Evolutionary conservation across 2,888 invertebrate species (phyloP).

Genomic region (Glaucopsyche alexis): DNA sequence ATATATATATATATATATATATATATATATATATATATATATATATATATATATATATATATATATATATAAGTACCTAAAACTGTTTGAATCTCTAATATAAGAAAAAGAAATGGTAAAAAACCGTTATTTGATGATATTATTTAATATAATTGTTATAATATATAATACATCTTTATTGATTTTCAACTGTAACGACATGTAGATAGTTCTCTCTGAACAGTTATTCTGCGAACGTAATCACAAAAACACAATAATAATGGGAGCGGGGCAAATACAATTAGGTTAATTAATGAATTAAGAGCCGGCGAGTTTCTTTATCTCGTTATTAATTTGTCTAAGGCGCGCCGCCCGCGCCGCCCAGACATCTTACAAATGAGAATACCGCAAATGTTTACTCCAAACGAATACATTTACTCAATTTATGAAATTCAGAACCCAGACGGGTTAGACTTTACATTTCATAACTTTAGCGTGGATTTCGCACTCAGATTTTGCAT

Average conservation of each 20-base stretch:
- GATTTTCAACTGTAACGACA: not conserved
- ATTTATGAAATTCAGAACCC: constrained; percentile 31
- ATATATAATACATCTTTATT: not conserved
- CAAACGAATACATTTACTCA: constrained; percentile 41
- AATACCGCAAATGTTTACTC: constrained; percentile 66
- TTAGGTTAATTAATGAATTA: constrained; percentile 80
- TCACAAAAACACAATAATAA: constrained; percentile 67
- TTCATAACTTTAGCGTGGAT: constrained; percentile 14
- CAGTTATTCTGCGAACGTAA: constrained; percentile 48
- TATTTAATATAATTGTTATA: too few relatives aligned
- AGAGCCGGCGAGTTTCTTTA: constrained; percentile 77
- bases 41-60: too few relatives aligned
- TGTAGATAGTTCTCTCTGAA: not conserved
- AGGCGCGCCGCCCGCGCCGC: constrained; percentile 46
- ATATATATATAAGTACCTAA: too few relatives aligned
- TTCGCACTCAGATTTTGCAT: not conserved
- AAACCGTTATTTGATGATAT: too few relatives aligned
- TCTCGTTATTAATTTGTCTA: constrained; percentile 79
- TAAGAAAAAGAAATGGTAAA: too few relatives aligned
- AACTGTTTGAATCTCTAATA: too few relatives aligned
- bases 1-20: too few relatives aligned
- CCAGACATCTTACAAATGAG: constrained; percentile 75
- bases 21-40: too few relatives aligned
- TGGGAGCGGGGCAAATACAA: constrained; percentile 73
- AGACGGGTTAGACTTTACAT: constrained; percentile 27